Evolutionary conservation across 2,888 invertebrate species (phyloP), one percentile per base, ranked within the genome.

Genomic region (Leptopilina myrica): DNA sequence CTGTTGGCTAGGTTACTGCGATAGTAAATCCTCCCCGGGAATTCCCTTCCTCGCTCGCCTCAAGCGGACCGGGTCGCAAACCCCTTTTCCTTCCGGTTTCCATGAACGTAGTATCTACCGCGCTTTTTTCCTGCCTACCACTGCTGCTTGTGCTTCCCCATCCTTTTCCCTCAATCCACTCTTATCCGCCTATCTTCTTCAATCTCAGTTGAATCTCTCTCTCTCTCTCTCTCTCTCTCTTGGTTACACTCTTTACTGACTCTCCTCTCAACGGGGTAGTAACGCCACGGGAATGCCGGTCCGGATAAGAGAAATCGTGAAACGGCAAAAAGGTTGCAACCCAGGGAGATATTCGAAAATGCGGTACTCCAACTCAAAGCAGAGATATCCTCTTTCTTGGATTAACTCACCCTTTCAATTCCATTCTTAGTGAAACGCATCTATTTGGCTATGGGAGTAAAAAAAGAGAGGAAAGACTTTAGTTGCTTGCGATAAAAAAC

Each of bases 81-180:
- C 56, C 73, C 73, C 56, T 49, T 76, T 64, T 76, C 76, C 76
- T 76, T 76, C 76, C 76, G 76, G 76, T 43, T 46, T 76, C 26
- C 76, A 76, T 43, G 76, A 76, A 64, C 76, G 76, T 76, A 76
- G 76, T 76, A 76, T 76, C 76, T 76, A 62, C 64, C 76, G 76
- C 76, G 76, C 76, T 76, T 76, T 76, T 76, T 76, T 64, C 76
- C 76, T 40, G n/a, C 11, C 76, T 76, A 62, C 64, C 62, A 15
- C 33, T 33, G 33, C 33, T 33, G 33, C 33, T 20, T 33, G 33
- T 33, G 33, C 40, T n/a, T n/a, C 73, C 56, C 14, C 56, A 9
- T 11, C 49, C 49, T 49, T 49, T 12, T 49, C 49, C 33, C 11
- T 49, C 49, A 14, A 26, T 33, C 33, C 56, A 9, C 73, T 73